These are phyloP conservation scores for Ceriagrion tenellum DNA, from an alignment of 2,888 invertebrate species.

Conservation along the genomic window DNA sequence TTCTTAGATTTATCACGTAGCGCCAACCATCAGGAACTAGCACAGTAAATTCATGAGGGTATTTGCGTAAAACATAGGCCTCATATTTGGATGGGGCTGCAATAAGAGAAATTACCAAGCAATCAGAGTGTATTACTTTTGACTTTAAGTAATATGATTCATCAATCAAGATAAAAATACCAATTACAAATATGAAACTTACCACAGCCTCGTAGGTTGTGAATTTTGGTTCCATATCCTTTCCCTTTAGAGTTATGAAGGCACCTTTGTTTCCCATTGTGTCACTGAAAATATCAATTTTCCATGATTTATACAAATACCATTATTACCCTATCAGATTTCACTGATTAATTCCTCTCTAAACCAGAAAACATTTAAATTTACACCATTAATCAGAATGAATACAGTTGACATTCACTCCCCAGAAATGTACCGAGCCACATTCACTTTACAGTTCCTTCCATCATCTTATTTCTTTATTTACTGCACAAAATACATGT, in stretches of 20 bases:
- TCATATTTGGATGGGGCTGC: slow-evolving; percentile 97
- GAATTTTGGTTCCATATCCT: slow-evolving; percentile 93
- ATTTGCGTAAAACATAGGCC: slow-evolving; percentile 98
- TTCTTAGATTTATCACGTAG: slow-evolving; percentile 55
- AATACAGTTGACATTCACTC: too few species aligned
- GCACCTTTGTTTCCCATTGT: slow-evolving; percentile 99
- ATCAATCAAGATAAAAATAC: slow-evolving; percentile 67
- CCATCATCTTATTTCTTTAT: too few species aligned
- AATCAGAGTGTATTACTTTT: slow-evolving; percentile 31
- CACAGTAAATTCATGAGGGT: slow-evolving; percentile 88
- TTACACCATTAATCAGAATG: too few species aligned
- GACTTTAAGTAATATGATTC: slow-evolving; percentile 38
- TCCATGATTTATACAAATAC: neutral
- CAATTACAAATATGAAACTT: slow-evolving; percentile 77
- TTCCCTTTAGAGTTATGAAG: slow-evolving; percentile 96
- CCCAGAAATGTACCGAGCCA: too few species aligned
- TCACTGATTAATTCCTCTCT: too few species aligned
- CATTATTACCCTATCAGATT: neutral
- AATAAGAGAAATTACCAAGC: slow-evolving; percentile 77
- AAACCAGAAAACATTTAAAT: too few species aligned
- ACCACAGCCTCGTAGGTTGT: slow-evolving; percentile 97
- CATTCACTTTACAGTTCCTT: too few species aligned
- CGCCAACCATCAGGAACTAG: slow-evolving; percentile 77
- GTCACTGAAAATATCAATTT: slow-evolving; percentile 85
- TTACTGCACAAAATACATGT: too few species aligned